Base-by-base conservation (phyloP, 2,888 invertebrate species). In the Myathropa florea region DNA sequence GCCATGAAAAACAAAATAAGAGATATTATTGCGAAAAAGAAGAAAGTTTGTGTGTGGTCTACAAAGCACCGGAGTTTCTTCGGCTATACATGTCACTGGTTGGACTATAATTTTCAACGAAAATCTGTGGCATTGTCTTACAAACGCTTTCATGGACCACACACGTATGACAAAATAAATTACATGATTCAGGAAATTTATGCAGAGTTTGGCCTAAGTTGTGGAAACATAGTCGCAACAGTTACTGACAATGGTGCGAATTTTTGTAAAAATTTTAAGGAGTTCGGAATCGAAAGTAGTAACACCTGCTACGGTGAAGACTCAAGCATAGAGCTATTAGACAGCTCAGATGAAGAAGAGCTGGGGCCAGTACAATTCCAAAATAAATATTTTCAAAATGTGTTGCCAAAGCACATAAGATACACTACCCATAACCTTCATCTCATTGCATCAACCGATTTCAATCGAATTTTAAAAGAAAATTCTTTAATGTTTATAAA, bases 121-220 rank as follows among this genome's bases (percentile, higher is more conserved):
- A 68, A 77, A 63, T 76, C 70, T 12, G 33, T 77, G 21, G 77
- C 64, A 46, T 21, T 82, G 14, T 24, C 76, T 14, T 77, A 68
- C 23, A 77, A 70, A 36, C 57, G 63, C 10, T 82, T 82, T 53
- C 21, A 14, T 26, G 68, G 76, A 63, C 75, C 70, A 10, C 70
- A 70, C 18, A 14, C 67, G 28, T 65, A 72, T 28, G 64, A 80
- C 18, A 53, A 55, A n/a, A 65, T 80, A 4, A 33, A 73, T 24
- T 39, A 80, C 9, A 72, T 79, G n/a, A 64, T 72, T 14, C 61
- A 30, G 12, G 79, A 72, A 71, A 64, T 57, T 64, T 64, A 72
- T 26, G 14, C 36, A 30, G 7, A 79, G 36, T 72, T 71, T 23
- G 55, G 63, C 23, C 64, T 64, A 36, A 59, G n/a, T 28, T 53